Conservation (phyloP, 1,140 invertebrate species). For the Drosophila navojoa region DNA sequence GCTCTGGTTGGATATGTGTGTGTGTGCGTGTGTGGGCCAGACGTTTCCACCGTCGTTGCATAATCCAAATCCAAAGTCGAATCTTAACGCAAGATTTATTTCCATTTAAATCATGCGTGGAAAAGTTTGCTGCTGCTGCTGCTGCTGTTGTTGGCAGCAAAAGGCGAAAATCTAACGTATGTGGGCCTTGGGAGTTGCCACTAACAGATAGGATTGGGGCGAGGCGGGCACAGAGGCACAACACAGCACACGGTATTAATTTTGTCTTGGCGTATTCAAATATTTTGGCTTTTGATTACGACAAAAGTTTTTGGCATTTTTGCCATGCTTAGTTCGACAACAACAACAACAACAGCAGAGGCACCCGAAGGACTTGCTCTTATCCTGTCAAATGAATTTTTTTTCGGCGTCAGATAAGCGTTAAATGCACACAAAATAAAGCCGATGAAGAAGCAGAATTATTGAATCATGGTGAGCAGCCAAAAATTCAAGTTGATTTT, state of each 20-base stretch:
- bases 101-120: constrained; percentile 81
- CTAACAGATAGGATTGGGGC: neutral
- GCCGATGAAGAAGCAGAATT: neutral
- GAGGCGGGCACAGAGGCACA: neutral
- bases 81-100: constrained; percentile 81
- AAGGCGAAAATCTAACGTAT: constrained; percentile 37
- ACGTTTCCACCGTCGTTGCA: constrained; percentile 24
- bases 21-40: constrained; percentile 1
- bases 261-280: constrained; percentile 72
- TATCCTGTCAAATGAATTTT: constrained; percentile 50
- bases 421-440: constrained; percentile 15
- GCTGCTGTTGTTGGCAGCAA: constrained; percentile 53
- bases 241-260: constrained; percentile 61
- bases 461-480: neutral
- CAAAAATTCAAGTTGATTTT: constrained; percentile 1
- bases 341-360: constrained; percentile 15
- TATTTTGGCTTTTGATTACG: constrained; percentile 78
- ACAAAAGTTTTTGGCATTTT: constrained; percentile 61
- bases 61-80: constrained; percentile 65
- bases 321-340: constrained; percentile 23
- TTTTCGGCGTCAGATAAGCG: constrained; percentile 34
- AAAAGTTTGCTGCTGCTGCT: constrained; percentile 65
- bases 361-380: constrained; percentile 4
- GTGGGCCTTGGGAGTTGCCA: constrained; percentile 11
- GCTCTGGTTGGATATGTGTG: neutral